Base-by-base conservation (phyloP, 2,888 invertebrate species). In the Drosophila greeni region DNA sequence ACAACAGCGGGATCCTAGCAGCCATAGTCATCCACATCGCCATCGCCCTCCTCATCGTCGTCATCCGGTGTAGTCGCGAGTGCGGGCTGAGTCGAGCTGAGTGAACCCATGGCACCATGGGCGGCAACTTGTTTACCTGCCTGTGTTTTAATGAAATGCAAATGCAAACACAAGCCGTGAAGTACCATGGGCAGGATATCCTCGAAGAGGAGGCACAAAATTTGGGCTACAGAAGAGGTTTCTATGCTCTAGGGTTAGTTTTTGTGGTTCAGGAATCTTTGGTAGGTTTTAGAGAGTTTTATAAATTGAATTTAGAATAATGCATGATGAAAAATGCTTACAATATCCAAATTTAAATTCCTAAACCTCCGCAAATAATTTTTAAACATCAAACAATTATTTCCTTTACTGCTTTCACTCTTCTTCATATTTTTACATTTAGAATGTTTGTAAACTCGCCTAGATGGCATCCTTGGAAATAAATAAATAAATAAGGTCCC, bases 111-210 rank as follows among this genome's bases (percentile, higher is more conserved):
- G 60, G 60, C 66, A 58, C 55, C 51, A 20, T 53, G 52, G 36
- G 57, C 51, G 52, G 45, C 54, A 51, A 37, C 70, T 75, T 80
- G 77, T 76, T 73, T 74, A 73, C 81, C 77, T 69, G 61, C 66
- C 66, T 66, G 52, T 71, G 66, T 83, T 75, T 78, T 84, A 84
- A 81, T 84, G 81, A 83, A 84, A 84, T 84, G 75, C 78, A 81
- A 81, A 81, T 81, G 85, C 78, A 73, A 73, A 81, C 71, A 76
- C 72, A 66, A 61, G 65, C 53, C 48, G 23, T 49, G 29, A 54
- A 53, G 18, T 12, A 67, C 67, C 42, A 54, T 67, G 67, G 67
- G 43, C 18, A 9, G 18, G n/a, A 51, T 18, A 6, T 3, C 12
- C 24, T 23, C 7, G 9, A 31, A 34, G 24, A n/a, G 6, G 7